phyloP scores from a whole-genome alignment of 2,888 invertebrate species.

The Heliconius charithonia region DNA sequence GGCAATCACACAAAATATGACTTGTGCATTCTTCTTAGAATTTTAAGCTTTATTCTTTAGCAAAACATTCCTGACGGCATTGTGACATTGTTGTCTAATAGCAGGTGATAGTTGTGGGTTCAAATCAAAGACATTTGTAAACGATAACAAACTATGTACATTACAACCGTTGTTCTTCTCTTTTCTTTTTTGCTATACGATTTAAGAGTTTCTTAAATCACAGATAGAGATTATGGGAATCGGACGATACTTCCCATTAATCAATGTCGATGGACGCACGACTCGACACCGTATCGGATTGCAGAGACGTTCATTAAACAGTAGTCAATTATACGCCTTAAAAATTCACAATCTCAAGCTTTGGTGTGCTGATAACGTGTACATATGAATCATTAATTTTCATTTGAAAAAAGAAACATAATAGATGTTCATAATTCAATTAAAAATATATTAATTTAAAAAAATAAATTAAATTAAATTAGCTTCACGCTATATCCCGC shows the following conservation, averaged over 20 bases:
- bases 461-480: no score
- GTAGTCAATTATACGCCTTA: constrained; percentile 48
- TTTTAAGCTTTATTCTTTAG: background rate
- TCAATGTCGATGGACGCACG: constrained; percentile 46
- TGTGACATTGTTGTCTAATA: background rate
- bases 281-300: constrained; percentile 46
- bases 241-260: constrained; percentile 44
- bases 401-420: background rate
- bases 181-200: constrained; percentile 17
- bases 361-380: constrained; percentile 19
- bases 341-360: constrained; percentile 41
- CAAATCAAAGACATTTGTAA: background rate
- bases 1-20: background rate
- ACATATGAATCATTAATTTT: constrained; percentile 1
- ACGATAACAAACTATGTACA: background rate
- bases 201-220: constrained; percentile 42
- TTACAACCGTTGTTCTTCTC: constrained; percentile 17
- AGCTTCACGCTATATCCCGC: no score
- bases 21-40: background rate
- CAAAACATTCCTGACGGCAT: background rate
- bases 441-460: background rate
- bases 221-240: constrained; percentile 41
- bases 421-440: background rate
- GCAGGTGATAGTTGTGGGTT: background rate
- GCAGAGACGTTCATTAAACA: constrained; percentile 43